Percentiles rank a stretch among this genome's conserved stretches.
Evolutionary conservation across 2,888 invertebrate genomes (phyloP).

Genomic region (Dryocosmus kuriphilus): DNA sequence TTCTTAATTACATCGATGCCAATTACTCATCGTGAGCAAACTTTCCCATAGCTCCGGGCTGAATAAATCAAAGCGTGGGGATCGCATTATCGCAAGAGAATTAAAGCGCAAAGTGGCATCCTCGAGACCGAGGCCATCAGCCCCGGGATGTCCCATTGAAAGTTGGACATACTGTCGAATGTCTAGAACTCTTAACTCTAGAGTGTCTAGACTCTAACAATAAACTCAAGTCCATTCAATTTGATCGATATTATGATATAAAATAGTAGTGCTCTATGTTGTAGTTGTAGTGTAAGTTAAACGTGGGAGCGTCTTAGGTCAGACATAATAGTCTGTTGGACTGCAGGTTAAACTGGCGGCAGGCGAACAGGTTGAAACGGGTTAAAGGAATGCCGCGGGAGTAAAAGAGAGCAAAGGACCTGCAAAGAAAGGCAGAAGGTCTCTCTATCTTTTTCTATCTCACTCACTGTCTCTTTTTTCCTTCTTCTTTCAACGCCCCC

Average conservation of each 20-base stretch:
- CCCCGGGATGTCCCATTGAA: constrained; percentile 30
- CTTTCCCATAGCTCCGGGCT: constrained; percentile 17
- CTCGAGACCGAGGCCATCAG: constrained; percentile 39
- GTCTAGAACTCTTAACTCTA: constrained; percentile 8
- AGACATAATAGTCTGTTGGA: constrained; percentile 72
- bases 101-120: constrained; percentile 14
- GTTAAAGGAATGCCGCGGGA: constrained; percentile 70
- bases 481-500: constrained; percentile 21
- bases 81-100: constrained; percentile 5
- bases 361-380: constrained; percentile 66
- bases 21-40: constrained; percentile 31
- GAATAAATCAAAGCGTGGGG: constrained; percentile 32
- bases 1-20: constrained; percentile 14
- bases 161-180: constrained; percentile 26
- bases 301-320: constrained; percentile 73
- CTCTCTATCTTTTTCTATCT: constrained; percentile 29
- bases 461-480: background rate
- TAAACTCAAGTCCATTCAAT: constrained; percentile 17
- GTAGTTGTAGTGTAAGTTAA: constrained; percentile 67
- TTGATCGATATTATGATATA: constrained; percentile 20
- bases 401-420: constrained; percentile 62
- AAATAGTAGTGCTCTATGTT: constrained; percentile 41
- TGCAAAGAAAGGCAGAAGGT: constrained; percentile 29
- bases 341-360: constrained; percentile 72
- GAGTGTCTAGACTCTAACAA: constrained; percentile 9